phyloP scores from a whole-genome alignment of 2,888 invertebrate genomes.

The Biston betularia region DNA sequence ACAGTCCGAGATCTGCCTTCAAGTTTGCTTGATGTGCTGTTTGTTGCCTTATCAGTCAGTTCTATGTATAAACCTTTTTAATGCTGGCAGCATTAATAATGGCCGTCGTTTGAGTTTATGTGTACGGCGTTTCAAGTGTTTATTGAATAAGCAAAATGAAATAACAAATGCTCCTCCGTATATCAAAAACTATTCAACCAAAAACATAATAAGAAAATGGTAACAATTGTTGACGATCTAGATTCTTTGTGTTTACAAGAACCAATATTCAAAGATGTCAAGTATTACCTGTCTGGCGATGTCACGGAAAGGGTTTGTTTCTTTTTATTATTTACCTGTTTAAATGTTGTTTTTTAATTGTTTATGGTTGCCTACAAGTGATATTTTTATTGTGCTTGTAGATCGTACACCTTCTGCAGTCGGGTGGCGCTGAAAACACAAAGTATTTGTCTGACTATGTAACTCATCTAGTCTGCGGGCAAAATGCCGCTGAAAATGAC shows the following conservation, averaged over 20 bases:
- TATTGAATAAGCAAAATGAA: conserved; percentile 42
- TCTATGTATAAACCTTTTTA: conserved; percentile 3
- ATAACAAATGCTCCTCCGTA: conserved; percentile 34
- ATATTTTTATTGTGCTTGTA: conserved; percentile 64
- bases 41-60: conserved; percentile 8
- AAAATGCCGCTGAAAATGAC: conserved; percentile 94
- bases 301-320: conserved; percentile 90
- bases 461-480: conserved; percentile 96
- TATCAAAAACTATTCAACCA: conserved; percentile 31
- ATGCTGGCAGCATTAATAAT: conserved; percentile 66
- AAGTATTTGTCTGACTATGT: conserved; percentile 96
- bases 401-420: conserved; percentile 92
- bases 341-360: conserved; percentile 56
- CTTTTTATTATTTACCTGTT: conserved; percentile 62
- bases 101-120: conserved; percentile 72
- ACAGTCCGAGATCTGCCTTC: too few species aligned
- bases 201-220: conserved; percentile 74
- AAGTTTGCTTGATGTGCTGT: conserved; percentile 17
- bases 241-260: conserved; percentile 84
- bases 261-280: conserved; percentile 93
- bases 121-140: conserved; percentile 43
- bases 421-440: conserved; percentile 95
- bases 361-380: conserved; percentile 47
- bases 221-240: conserved; percentile 84
- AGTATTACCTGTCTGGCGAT: conserved; percentile 93